Base-by-base conservation (phyloP, 1,140 invertebrate species). In the Armadillidium nasatum region DNA sequence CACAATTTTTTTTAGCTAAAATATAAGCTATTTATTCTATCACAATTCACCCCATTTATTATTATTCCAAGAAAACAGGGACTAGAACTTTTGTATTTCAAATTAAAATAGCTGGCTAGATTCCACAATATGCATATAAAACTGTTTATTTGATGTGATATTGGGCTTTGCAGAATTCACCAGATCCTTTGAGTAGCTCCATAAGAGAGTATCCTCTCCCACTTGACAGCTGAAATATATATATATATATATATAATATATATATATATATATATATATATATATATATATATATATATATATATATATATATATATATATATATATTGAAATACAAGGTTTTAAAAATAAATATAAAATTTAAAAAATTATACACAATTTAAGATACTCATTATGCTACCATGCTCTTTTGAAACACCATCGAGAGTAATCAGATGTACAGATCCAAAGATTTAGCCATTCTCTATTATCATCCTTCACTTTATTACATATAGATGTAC, bases 101-200 rank as follows among this genome's bases (percentile, higher is more conserved):
- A 33, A 33, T 60, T 60, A 60, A 60, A 60, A 15, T 1, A 15
- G 50, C 50, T 60, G 50, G 50, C 50, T 60, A 19, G 50, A 19
- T 60, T 60, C 19, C 50, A 60, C 50, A 60, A 15, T 15, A 15
- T 15, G 19, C 19, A 60, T 60, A 15, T 60, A 19, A 60, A 19
- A 19, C 11, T 15, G 50, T 60, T 81, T 78, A 81, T 76, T 76
- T 74, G 76, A 79, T 76, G 75, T 77, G 78, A 77, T 81, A 80
- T 80, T 81, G 80, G 60, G 80, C 78, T 77, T 80, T 79, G 80
- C 80, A 81, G 78, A 80, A 80, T 72, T 81, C 80, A 66, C 80
- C 78, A 78, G 78, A 80, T 43, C 72, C 72, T 74, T 81, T 78
- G 71, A 80, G 74, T 67, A 81, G 74, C 79, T 81, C 80, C 80